Percentiles rank a stretch among this genome's conserved stretches.
Evolutionary conservation across 2,113 vertebrate species (phyloP).

Genomic region (Pogona vitticeps): DNA sequence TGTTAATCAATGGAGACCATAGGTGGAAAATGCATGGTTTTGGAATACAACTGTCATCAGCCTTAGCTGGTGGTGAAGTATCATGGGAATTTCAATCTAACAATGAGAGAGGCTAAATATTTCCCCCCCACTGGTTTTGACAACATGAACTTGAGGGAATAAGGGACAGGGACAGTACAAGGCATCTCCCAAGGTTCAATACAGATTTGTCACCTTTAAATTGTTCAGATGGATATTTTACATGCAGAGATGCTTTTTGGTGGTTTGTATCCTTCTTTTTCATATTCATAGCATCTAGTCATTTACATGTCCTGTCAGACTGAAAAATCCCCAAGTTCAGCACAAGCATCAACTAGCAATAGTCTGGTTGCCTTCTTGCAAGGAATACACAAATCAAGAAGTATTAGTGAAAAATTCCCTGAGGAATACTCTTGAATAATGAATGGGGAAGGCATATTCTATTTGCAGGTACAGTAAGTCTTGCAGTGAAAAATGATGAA

Average conservation of each 20-base stretch:
- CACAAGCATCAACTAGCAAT: background rate
- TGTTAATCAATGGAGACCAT: no score
- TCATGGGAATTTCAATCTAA: background rate
- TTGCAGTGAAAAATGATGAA: background rate
- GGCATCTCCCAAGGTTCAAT: background rate
- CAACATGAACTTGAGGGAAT: background rate
- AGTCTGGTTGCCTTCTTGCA: background rate
- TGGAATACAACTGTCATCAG: no score
- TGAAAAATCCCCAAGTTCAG: fast-evolving
- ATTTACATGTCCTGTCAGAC: background rate
- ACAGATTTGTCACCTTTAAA: background rate
- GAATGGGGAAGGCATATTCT: background rate
- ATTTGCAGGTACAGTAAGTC: background rate
- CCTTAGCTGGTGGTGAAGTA: no score
- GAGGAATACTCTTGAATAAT: background rate
- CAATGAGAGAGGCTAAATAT: background rate
- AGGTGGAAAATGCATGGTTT: no score
- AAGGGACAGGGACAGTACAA: background rate
- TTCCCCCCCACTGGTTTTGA: no score
- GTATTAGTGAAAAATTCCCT: constrained; percentile 20
- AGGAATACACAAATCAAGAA: background rate
- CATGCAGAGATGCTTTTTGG: background rate
- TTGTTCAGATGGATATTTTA: background rate
- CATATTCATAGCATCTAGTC: background rate
- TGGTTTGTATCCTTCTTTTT: background rate